These are phyloP conservation scores for Semibalanus balanoides DNA, from an alignment of 1,140 invertebrate species.

Conservation along the genomic window DNA sequence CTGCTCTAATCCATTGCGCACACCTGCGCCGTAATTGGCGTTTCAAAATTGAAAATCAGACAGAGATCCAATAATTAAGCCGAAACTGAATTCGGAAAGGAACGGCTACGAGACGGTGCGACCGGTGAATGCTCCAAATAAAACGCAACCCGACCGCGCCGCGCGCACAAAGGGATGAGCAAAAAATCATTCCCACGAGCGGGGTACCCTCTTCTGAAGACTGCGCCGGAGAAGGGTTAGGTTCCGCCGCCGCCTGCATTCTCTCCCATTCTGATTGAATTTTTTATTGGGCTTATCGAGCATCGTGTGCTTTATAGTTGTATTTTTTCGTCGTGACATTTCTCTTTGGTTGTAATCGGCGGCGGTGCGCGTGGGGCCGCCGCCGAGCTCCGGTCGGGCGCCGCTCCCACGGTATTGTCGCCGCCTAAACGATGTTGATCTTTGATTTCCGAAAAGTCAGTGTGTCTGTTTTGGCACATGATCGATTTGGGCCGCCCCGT, in stretches of 20 bases:
- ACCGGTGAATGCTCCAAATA: not conserved
- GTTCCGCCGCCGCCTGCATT: not conserved
- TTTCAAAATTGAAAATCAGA: not conserved
- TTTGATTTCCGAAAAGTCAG: constrained; percentile 1
- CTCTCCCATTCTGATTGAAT: not conserved
- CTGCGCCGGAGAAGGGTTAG: not conserved
- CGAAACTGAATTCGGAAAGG: not conserved
- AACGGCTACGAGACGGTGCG: not conserved
- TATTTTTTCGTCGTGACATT: not conserved
- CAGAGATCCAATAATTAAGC: constrained; percentile 2
- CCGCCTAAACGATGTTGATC: not conserved
- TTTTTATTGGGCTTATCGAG: not conserved
- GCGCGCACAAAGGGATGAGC: not conserved
- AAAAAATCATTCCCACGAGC: not conserved
- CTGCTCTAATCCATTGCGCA: not conserved
- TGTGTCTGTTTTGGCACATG: not conserved
- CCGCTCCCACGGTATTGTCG: not conserved
- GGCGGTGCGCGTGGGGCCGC: too few relatives aligned
- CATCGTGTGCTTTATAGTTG: not conserved
- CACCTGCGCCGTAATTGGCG: not conserved
- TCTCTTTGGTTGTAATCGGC: not conserved
- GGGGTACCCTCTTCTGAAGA: not conserved
- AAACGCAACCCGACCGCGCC: not conserved
- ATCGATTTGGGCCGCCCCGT: not conserved
- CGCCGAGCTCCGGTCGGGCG: too few relatives aligned